Base-by-base conservation (phyloP, 2,797 vertebrate species). In the Chiloscyllium punctatum region DNA sequence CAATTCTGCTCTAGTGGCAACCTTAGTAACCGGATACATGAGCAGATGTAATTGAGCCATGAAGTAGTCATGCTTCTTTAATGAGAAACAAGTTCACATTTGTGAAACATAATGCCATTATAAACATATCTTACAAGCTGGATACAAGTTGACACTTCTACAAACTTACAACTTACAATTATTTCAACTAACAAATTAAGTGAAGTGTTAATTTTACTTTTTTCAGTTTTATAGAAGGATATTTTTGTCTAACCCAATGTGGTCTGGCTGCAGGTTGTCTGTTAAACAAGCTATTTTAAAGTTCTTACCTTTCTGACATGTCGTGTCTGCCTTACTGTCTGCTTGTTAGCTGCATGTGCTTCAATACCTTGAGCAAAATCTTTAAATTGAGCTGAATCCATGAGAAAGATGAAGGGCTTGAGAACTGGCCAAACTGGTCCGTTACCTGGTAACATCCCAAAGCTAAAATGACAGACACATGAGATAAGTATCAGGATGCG, bases 11-110 rank as follows among this genome's bases (percentile, higher is more conserved):
- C 51, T n/a, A 51, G 71, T 33, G 96, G 97, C 97, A 97, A 96
- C 96, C 97, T 97, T 96, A 96, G 97, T 97, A 97, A 96, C 97
- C 51, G 42, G 97, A 97, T 97, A 98, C 96, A 97, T 96, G 97
- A 98, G 97, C 97, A 97, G 97, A 94, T 96, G 96, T 96, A 96
- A 96, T 96, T 96, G 96, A 96, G 79, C 97, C 92, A 96, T 96
- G 97, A 66, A 57, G 96, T 95, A 95, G 77, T 77, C n/a, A 42
- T 48, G 71, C n/a, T 95, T 95, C 48, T 95, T 95, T 95, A 95
- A 95, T 72, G 71, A 51, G 69, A 74, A 95, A 72, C 11, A 77
- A 30, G 11, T 30, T 95, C 42, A 42, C 90, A 92, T n/a, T 42
- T 92, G 90, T 69, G 90, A 69, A 92, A 92, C 9, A 92, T 37